Percentiles rank a stretch among this genome's conserved stretches.
These are phyloP conservation scores for Drosophila buzzatii DNA, from an alignment of 2,888 invertebrate genomes.

Conservation along the genomic window DNA sequence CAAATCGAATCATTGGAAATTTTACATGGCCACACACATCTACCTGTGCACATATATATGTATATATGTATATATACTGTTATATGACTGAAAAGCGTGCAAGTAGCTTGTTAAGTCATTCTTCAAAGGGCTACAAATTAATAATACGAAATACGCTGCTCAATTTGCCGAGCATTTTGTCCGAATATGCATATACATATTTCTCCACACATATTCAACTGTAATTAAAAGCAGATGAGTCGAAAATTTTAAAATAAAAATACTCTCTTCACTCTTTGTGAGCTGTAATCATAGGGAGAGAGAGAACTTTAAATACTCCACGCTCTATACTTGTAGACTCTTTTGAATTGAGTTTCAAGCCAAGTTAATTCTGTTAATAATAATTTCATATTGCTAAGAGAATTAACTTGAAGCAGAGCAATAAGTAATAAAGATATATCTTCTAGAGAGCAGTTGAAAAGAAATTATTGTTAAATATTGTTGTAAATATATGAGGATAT, in stretches of 20 bases:
- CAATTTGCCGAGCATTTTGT: conserved; percentile 26
- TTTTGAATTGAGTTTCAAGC: neutral
- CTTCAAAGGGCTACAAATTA: conserved; percentile 35
- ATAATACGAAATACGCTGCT: conserved; percentile 28
- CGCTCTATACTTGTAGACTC: neutral
- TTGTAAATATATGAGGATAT: too few relatives aligned
- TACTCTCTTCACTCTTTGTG: neutral
- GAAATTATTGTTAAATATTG: neutral
- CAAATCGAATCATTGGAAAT: conserved; percentile 70
- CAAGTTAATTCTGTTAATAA: neutral
- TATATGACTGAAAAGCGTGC: conserved; percentile 25
- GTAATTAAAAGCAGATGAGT: conserved; percentile 59
- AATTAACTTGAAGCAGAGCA: neutral
- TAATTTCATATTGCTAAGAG: neutral
- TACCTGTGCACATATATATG: neutral
- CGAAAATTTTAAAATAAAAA: conserved; percentile 28
- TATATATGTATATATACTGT: neutral
- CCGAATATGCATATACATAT: conserved; percentile 6
- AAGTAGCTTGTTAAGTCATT: conserved; percentile 44
- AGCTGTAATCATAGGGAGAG: neutral
- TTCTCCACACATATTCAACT: conserved; percentile 18
- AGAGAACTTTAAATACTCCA: neutral
- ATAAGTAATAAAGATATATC: neutral
- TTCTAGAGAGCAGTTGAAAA: neutral
- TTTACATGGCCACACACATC: conserved; percentile 28